Percentiles rank a stretch among this genome's conserved stretches.
phyloP scores from a whole-genome alignment of 2,797 vertebrate genomes.

The Emys orbicularis region DNA sequence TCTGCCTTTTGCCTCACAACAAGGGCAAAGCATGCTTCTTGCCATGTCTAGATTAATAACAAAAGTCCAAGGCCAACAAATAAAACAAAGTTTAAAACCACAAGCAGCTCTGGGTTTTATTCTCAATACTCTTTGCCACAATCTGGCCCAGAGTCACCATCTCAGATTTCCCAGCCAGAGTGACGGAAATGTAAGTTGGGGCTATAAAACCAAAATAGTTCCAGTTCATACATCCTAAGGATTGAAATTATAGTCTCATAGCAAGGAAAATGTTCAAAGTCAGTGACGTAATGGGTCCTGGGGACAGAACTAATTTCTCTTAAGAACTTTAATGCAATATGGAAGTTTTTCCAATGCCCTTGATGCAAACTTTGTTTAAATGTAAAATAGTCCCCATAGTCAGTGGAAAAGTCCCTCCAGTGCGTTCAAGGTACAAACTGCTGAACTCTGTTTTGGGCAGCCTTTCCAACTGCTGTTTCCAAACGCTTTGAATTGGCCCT shows the following conservation, averaged over 20 bases:
- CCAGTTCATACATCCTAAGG: slow-evolving; percentile 55
- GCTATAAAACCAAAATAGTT: slow-evolving; percentile 67
- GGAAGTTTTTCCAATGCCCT: slow-evolving; percentile 58
- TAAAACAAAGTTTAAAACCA: slow-evolving; percentile 35
- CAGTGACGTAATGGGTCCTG: slow-evolving; percentile 71
- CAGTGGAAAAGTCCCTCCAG: background rate
- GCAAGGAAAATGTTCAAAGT: slow-evolving; percentile 68
- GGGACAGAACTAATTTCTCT: slow-evolving; percentile 60
- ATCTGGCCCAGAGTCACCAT: slow-evolving; percentile 43
- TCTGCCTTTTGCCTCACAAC: slow-evolving; percentile 38
- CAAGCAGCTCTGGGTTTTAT: background rate
- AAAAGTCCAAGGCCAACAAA: slow-evolving; percentile 39
- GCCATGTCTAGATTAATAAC: background rate
- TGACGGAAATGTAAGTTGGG: slow-evolving; percentile 67
- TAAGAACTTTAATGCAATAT: slow-evolving; percentile 49
- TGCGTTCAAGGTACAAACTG: background rate
- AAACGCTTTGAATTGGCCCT: background rate
- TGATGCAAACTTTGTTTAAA: slow-evolving; percentile 56
- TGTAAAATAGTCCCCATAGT: slow-evolving; percentile 37
- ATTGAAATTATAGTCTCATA: slow-evolving; percentile 71
- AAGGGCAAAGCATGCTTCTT: slow-evolving; percentile 42
- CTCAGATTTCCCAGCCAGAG: slow-evolving; percentile 46
- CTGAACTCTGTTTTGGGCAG: slow-evolving; percentile 33
- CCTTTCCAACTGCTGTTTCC: slow-evolving; percentile 43
- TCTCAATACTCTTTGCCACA: slow-evolving; percentile 44